These are phyloP conservation scores for Drosophila incognita DNA, from an alignment of 2,888 invertebrate species.

Conservation along the genomic window DNA sequence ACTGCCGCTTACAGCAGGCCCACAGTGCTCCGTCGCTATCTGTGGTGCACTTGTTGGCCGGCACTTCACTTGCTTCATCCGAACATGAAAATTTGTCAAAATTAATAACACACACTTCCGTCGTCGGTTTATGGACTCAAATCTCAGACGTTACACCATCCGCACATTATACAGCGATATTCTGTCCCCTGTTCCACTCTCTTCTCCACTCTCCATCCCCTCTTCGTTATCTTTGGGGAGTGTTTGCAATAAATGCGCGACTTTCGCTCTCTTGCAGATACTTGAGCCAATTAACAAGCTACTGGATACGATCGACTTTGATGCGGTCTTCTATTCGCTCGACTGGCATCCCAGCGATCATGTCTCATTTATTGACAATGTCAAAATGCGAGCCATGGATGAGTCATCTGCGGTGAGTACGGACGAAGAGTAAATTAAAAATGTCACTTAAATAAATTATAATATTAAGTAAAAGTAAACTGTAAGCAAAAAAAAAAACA, in stretches of 20 bases:
- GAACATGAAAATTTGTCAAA: slow-evolving; percentile 82
- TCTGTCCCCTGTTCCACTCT: not conserved
- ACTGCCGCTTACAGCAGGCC: not conserved
- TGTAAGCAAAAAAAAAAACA: not conserved
- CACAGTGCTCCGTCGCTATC: slow-evolving; percentile 5
- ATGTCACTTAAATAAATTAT: not conserved
- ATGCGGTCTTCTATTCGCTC: slow-evolving; percentile 95
- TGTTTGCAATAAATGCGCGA: slow-evolving; percentile 45
- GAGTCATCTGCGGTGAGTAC: slow-evolving; percentile 89
- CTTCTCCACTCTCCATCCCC: not conserved
- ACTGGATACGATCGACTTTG: slow-evolving; percentile 92
- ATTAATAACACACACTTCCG: slow-evolving; percentile 82
- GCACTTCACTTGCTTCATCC: slow-evolving; percentile 60
- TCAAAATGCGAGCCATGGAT: slow-evolving; percentile 90
- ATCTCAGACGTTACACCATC: slow-evolving; percentile 40
- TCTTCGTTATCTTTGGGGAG: slow-evolving; percentile 13
- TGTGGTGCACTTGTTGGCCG: slow-evolving; percentile 57
- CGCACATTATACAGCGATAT: not conserved
- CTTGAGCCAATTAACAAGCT: slow-evolving; percentile 95
- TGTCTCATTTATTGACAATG: slow-evolving; percentile 98
- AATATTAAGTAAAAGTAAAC: not conserved
- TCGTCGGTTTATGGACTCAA: slow-evolving; percentile 68
- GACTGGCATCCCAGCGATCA: slow-evolving; percentile 96
- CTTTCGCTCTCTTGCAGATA: slow-evolving; percentile 86
- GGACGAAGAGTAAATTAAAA: not conserved